Conservation (phyloP, 2,113 vertebrate genomes). For the Artemisiospiza belli region DNA sequence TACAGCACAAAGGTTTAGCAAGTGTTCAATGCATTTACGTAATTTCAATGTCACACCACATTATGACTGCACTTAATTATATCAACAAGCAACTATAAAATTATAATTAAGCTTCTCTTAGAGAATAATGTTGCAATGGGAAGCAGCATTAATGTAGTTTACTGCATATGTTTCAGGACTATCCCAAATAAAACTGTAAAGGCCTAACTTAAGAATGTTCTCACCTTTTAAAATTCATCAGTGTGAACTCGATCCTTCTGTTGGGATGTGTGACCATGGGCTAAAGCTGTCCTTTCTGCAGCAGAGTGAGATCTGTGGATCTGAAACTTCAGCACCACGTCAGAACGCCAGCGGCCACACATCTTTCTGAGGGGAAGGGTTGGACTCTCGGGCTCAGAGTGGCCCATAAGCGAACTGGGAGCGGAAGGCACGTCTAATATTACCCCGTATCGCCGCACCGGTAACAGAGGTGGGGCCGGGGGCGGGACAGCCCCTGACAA, state of each 20-base stretch:
- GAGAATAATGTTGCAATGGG: not conserved
- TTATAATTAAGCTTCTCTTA: not conserved
- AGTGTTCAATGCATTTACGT: not conserved
- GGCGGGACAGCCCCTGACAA: rapidly evolving
- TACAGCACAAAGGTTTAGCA: not conserved
- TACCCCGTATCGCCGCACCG: rapidly evolving
- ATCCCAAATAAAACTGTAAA: not conserved
- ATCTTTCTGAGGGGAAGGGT: not conserved
- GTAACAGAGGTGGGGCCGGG: rapidly evolving
- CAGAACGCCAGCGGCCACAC: too few species aligned
- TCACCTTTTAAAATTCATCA: not conserved
- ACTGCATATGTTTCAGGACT: not conserved
- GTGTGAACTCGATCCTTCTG: not conserved
- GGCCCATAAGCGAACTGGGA: rapidly evolving
- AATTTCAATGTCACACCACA: not conserved
- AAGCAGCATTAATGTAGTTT: not conserved
- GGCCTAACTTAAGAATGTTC: not conserved
- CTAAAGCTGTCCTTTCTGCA: not conserved
- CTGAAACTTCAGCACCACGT: not conserved
- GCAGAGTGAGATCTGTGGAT: not conserved
- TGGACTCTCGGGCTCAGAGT: rapidly evolving
- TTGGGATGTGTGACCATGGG: not conserved
- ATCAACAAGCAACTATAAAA: not conserved
- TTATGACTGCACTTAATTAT: not conserved
- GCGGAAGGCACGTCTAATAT: rapidly evolving